These are phyloP conservation scores for Acleris cristana DNA, from an alignment of 2,888 invertebrate species.

Conservation along the genomic window DNA sequence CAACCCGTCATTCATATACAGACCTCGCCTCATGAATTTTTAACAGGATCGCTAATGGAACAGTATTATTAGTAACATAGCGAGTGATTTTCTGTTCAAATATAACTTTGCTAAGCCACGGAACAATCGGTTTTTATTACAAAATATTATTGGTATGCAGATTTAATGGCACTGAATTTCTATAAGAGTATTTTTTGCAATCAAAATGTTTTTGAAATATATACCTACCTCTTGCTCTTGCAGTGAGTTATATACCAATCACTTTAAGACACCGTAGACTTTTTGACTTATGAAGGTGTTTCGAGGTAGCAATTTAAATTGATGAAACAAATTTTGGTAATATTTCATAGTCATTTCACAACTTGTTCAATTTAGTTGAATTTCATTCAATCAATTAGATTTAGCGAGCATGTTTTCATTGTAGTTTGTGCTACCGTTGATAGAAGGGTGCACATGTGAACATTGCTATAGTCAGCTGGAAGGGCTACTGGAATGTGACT, in stretches of 20 bases:
- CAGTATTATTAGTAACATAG: not conserved
- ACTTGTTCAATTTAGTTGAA: too few species aligned
- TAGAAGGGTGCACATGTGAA: too few species aligned
- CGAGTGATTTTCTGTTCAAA: not conserved
- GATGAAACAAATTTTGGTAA: not conserved
- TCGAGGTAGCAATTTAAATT: not conserved
- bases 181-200: not conserved
- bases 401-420: too few species aligned
- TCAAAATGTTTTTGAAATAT: too few species aligned
- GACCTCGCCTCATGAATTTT: constrained; percentile 1
- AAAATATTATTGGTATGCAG: not conserved
- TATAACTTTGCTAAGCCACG: not conserved
- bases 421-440: too few species aligned
- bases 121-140: not conserved
- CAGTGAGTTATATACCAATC: not conserved
- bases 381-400: too few species aligned
- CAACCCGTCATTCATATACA: not conserved
- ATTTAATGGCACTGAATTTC: not conserved
- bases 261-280: not conserved
- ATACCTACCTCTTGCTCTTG: not conserved
- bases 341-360: not conserved
- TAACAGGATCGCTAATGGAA: constrained; percentile 11
- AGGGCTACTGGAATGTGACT: too few species aligned
- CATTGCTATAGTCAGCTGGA: too few species aligned
- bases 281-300: not conserved